A percentile compares a stretch with the other conserved stretches of the same genome.
These are phyloP conservation scores for Pseudococcus jackbeardsleyi DNA, from an alignment of 2,888 invertebrate species.

Conservation along the genomic window DNA sequence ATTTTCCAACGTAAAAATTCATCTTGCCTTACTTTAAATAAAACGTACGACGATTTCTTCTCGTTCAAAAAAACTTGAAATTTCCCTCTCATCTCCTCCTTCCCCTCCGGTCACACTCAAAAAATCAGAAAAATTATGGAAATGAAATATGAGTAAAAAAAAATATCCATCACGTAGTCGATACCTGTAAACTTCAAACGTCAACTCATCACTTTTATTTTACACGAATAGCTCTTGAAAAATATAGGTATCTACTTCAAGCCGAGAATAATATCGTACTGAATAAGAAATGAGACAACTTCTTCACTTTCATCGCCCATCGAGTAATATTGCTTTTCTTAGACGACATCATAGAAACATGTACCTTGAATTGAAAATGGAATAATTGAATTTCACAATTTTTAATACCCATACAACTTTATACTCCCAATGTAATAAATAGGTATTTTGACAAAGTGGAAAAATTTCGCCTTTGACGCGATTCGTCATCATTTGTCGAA, in stretches of 20 bases:
- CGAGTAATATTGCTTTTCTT: background rate
- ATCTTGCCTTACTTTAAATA: no score
- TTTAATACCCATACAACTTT: background rate
- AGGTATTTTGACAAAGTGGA: background rate
- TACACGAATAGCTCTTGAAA: background rate
- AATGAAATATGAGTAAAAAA: background rate
- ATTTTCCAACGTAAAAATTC: no score
- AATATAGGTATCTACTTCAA: background rate
- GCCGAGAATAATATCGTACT: background rate
- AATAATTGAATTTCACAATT: background rate
- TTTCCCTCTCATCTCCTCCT: no score
- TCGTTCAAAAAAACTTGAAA: no score
- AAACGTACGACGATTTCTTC: no score
- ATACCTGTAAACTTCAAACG: background rate
- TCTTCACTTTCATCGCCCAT: background rate
- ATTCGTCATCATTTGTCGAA: background rate
- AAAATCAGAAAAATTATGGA: background rate
- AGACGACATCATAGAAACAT: background rate
- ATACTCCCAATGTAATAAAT: background rate
- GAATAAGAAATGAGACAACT: background rate
- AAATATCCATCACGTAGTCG: background rate
- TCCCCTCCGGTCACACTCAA: no score
- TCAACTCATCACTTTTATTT: background rate
- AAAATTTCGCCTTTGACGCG: background rate
- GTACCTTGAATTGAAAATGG: background rate